Conservation (phyloP, 2,797 vertebrate species). For the Pipistrellus kuhlii region DNA sequence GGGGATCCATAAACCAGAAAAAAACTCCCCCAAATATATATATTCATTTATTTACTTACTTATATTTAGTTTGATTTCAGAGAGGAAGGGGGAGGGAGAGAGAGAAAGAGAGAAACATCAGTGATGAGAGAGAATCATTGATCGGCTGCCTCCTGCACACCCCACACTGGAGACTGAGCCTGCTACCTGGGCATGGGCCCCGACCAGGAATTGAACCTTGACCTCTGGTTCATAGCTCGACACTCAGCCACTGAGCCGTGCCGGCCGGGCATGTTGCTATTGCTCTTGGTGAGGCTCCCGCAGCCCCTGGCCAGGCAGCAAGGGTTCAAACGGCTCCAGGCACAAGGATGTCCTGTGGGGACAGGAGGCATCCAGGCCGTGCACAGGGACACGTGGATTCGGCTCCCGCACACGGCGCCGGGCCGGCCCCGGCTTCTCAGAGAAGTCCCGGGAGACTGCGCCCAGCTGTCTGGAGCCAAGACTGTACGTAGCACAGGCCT, state of each 20-base stretch:
- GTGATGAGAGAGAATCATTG: neutral
- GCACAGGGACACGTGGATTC: neutral
- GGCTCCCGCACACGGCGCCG: accelerated
- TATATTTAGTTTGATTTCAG: neutral
- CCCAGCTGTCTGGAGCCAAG: neutral
- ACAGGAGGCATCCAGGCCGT: neutral
- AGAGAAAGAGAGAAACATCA: neutral
- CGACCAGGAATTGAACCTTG: neutral
- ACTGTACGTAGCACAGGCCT: neutral
- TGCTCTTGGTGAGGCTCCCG: neutral
- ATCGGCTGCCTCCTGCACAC: neutral
- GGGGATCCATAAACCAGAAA: neutral
- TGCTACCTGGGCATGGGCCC: neutral
- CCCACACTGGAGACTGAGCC: neutral
- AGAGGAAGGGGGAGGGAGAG: neutral
- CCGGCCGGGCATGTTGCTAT: neutral
- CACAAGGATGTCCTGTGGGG: neutral
- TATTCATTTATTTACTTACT: neutral
- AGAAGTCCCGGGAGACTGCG: neutral
- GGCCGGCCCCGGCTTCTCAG: neutral
- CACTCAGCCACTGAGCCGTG: neutral
- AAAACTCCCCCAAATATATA: neutral
- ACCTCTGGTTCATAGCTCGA: neutral
- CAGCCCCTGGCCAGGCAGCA: neutral
- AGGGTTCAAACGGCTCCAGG: neutral